phyloP scores from a whole-genome alignment of 2,113 vertebrate species.

The Takifugu bimaculatus region DNA sequence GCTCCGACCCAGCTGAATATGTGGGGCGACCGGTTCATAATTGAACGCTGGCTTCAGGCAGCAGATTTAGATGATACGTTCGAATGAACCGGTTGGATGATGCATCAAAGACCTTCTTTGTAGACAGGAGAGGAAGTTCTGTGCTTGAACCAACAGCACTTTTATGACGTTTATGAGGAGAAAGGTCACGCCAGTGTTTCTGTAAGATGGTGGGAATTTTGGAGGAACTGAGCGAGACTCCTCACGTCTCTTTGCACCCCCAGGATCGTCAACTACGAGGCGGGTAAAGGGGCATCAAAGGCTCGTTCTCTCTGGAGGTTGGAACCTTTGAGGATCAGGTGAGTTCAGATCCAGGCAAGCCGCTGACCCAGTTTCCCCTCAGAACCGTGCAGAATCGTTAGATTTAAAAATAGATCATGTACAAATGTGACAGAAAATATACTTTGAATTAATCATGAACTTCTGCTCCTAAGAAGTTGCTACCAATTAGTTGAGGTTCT shows the following conservation, averaged over 20 bases:
- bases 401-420: not conserved
- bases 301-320: slow-evolving; percentile 93
- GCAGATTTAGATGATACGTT: too few relatives aligned
- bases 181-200: not conserved
- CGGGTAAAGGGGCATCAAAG: slow-evolving; percentile 83
- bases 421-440: not conserved
- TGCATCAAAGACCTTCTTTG: too few relatives aligned
- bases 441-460: slow-evolving; percentile 19
- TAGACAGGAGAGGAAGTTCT: too few relatives aligned
- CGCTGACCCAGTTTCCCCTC: not conserved
- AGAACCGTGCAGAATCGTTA: not conserved
- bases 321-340: slow-evolving; percentile 96
- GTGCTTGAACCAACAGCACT: too few relatives aligned
- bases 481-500: slow-evolving; percentile 34
- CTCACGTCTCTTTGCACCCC: slow-evolving; percentile 16
- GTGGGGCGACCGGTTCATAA: too few relatives aligned
- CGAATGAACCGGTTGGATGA: too few relatives aligned
- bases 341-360: slow-evolving; percentile 27
- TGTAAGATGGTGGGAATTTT: not conserved
- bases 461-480: slow-evolving; percentile 19
- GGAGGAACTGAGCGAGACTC: not conserved
- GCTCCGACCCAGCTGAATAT: too few relatives aligned
- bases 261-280: slow-evolving; percentile 91
- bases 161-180: not conserved
- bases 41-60: too few relatives aligned